Percentiles rank a stretch among this genome's conserved stretches.
phyloP scores from a whole-genome alignment of 1,140 invertebrate species.

The Geopemphigus sp. region DNA sequence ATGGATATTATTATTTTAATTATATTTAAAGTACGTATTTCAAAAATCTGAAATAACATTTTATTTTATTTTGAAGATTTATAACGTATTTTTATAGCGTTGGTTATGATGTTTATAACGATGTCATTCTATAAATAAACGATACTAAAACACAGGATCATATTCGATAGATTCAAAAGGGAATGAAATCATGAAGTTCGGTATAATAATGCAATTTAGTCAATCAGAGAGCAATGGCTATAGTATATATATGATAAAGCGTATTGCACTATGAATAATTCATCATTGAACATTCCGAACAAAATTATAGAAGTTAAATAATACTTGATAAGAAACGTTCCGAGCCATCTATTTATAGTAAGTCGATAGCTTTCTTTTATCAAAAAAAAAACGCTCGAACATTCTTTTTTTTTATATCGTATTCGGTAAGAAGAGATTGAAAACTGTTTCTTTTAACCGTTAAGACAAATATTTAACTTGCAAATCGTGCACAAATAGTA shows the following conservation, averaged over 20 bases:
- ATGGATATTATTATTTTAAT: too few relatives aligned
- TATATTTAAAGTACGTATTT: too few relatives aligned
- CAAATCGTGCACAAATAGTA: too few relatives aligned
- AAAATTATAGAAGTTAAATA: conserved; percentile 38
- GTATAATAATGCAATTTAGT: conserved; percentile 45
- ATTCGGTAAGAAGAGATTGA: too few relatives aligned
- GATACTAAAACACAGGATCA: background rate
- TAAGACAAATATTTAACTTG: too few relatives aligned
- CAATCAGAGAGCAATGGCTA: conserved; percentile 29
- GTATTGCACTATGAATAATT: conserved; percentile 21
- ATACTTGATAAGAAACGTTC: conserved; percentile 26
- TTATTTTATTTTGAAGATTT: too few relatives aligned
- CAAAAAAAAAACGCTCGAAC: background rate
- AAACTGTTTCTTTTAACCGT: too few relatives aligned
- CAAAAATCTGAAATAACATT: too few relatives aligned
- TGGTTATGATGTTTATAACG: conserved; percentile 13
- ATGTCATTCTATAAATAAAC: conserved; percentile 4
- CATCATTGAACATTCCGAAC: conserved; percentile 25
- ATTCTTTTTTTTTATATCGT: too few relatives aligned
- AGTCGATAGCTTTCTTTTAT: conserved; percentile 11
- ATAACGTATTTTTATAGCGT: background rate
- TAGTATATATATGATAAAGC: background rate
- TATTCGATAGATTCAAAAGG: conserved; percentile 16
- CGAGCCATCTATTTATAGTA: conserved; percentile 7
- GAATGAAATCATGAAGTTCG: conserved; percentile 31